Evolutionary conservation across 1,140 invertebrate species (phyloP), one percentile per base, ranked within the genome.

Genomic region (Atta cephalotes): DNA sequence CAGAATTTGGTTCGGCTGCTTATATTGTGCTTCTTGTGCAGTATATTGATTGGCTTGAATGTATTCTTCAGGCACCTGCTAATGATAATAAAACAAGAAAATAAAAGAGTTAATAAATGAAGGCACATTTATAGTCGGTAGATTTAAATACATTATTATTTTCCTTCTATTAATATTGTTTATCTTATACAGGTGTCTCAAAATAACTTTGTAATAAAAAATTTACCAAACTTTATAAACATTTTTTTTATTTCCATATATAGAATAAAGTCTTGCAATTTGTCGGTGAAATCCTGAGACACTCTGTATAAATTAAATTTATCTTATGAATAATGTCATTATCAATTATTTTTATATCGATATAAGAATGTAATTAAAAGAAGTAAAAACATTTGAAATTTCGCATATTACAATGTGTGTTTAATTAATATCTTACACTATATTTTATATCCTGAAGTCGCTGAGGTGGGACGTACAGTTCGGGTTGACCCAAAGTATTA

Each of bases 21-120:
- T 78, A 18, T 86, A 80, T n/a, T 88, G 76, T 51, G 56, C 77
- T 14, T 89, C 89, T 3, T 84, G 63, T 12, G 39, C 7, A 1
- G 53, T 9, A 4, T 91, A 79, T 77, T 77, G 70, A 10, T 76
- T 86, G 0, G 68, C 25, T 39, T 92, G 92, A 45, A 28, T 53
- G 45, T 93, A 93, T 10, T 80, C 79, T 85, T 93, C 89, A 0
- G 87, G 88, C 3, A 71, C 16, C 87, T 94, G 62, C 45, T 80
- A 85, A 71, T 4, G 31, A 68, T 74, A 62, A 82, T 18, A 51
- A 84, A 68, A 60, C 3, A 63, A 58, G 31, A 76, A 66, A 39
- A 76, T 14, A 35, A 51, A 78, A 76, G 14, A 12, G 1, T 25
- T 39, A 51, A 39, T 39, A 58, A 81, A 81, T 0, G 25, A 81